These are phyloP conservation scores for Allenopithecus nigroviridis DNA, from an alignment of 2,797 vertebrate species.

Conservation along the genomic window DNA sequence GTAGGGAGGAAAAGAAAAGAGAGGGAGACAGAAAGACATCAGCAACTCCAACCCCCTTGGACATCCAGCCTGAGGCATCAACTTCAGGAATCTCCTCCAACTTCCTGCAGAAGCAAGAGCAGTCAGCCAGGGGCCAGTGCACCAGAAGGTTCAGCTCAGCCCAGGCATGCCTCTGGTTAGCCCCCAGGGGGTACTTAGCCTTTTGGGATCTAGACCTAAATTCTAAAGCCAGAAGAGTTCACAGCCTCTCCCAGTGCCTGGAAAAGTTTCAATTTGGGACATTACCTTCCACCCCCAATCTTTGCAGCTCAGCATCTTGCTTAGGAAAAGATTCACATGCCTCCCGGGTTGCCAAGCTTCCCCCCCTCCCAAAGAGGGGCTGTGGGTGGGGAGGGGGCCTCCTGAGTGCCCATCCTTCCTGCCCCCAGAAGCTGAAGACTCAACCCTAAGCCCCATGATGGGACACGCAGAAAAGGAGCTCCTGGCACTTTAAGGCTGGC, in stretches of 20 bases:
- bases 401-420: neutral
- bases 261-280: neutral
- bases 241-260: constrained; percentile 41
- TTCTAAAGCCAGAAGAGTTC: constrained; percentile 47
- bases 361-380: neutral
- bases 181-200: constrained; percentile 32
- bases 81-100: constrained; percentile 46
- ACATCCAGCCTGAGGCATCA: constrained; percentile 12
- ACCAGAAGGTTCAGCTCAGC: neutral
- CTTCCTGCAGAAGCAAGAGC: constrained; percentile 41
- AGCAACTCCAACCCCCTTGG: constrained; percentile 2
- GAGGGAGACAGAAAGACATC: neutral
- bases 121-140: constrained; percentile 45
- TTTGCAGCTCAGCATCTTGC: constrained; percentile 3
- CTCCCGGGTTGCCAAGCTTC: neutral
- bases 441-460: constrained; percentile 25
- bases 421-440: constrained; percentile 35
- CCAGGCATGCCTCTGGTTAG: neutral
- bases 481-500: constrained; percentile 95
- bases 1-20: neutral
- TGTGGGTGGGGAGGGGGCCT: neutral
- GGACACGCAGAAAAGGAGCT: constrained; percentile 69
- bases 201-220: constrained; percentile 44
- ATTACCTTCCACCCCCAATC: neutral
- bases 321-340: neutral